Evolutionary conservation across 92 coral and sea anemone species (phyloP).

Genomic region (Pocillopora meandrina): DNA sequence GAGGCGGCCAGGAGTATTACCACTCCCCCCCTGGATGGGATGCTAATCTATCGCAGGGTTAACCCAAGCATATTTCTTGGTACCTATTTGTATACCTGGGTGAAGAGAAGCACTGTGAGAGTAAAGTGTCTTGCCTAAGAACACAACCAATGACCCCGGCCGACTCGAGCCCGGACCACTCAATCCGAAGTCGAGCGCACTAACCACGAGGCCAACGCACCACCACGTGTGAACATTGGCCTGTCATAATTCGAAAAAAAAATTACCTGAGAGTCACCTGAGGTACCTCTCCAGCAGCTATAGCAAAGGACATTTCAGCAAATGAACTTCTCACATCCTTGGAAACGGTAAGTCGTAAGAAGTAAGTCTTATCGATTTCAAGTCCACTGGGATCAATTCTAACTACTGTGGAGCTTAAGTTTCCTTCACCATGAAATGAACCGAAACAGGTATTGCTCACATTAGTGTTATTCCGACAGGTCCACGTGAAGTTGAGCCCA

Average conservation of each 20-base stretch:
- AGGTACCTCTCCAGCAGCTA: constrained; percentile 20
- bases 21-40: too few relatives aligned
- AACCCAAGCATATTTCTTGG: too few relatives aligned
- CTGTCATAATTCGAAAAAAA: neutral
- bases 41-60: too few relatives aligned
- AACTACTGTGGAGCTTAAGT: neutral
- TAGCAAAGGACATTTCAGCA: constrained; percentile 26
- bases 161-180: too few relatives aligned
- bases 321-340: constrained; percentile 24
- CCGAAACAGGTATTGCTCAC: constrained; percentile 23
- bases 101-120: too few relatives aligned
- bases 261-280: constrained; percentile 5
- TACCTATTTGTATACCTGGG: too few relatives aligned
- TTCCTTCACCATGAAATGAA: constrained; percentile 12
- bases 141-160: too few relatives aligned
- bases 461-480: constrained; percentile 19
- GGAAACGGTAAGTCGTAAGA: constrained; percentile 14
- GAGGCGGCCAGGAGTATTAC: too few relatives aligned
- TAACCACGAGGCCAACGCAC: too few relatives aligned
- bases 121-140: too few relatives aligned
- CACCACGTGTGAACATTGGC: neutral
- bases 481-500: constrained; percentile 53
- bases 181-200: too few relatives aligned
- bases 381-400: constrained; percentile 3
- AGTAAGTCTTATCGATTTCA: neutral